Evolutionary conservation across 2,888 invertebrate genomes (phyloP).

Genomic region (Mantis religiosa): DNA sequence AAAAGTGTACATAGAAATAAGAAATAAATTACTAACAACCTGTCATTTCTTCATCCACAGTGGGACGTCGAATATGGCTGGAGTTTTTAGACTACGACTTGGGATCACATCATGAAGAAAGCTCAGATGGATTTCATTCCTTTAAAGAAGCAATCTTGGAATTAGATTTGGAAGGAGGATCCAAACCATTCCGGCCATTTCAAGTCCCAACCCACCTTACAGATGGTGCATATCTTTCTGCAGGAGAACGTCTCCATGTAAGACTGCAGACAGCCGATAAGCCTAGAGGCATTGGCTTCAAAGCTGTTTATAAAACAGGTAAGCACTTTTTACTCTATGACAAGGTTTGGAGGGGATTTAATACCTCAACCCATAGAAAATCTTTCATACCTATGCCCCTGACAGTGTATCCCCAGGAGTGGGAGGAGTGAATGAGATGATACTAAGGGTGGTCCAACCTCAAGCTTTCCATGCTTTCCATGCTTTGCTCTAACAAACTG

Average conservation of each 20-base stretch:
- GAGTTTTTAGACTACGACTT: slow-evolving; percentile 62
- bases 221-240: slow-evolving; percentile 64
- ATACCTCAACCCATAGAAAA: no score
- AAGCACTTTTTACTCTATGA: no score
- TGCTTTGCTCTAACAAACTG: no score
- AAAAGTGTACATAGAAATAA: no score
- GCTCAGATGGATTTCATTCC: slow-evolving; percentile 23
- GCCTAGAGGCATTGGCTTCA: slow-evolving; percentile 63
- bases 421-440: no score
- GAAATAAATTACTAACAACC: no score
- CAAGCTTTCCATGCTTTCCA: no score
- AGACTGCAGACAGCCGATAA: slow-evolving; percentile 59
- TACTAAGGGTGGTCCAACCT: no score
- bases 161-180: slow-evolving; percentile 53
- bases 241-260: slow-evolving; percentile 58
- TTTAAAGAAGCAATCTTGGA: slow-evolving; percentile 52
- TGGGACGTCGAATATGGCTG: slow-evolving; percentile 66
- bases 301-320: slow-evolving; percentile 64
- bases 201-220: slow-evolving; percentile 52
- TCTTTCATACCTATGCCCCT: no score
- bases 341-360: no score
- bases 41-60: slow-evolving; percentile 32
- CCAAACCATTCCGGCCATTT: slow-evolving; percentile 55
- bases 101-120: slow-evolving; percentile 40
- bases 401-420: no score